A percentile compares a stretch with the other conserved stretches of the same genome.
Evolutionary conservation across 2,113 vertebrate genomes (phyloP).

Genomic region (Sphaerodactylus townsendi): DNA sequence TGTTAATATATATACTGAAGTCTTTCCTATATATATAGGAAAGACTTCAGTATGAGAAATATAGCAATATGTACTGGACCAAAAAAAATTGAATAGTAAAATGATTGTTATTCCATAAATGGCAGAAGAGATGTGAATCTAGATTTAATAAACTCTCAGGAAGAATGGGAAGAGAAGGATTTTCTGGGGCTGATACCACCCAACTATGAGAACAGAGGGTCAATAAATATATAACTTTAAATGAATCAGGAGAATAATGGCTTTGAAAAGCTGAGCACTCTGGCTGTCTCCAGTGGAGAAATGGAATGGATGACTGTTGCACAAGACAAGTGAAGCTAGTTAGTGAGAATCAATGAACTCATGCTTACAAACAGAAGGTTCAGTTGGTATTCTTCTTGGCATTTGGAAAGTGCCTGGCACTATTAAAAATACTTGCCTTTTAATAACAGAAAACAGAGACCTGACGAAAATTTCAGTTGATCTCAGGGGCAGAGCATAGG

Average conservation of each 20-base stretch:
- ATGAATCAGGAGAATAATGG: conserved; percentile 11
- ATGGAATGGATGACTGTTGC: conserved; percentile 15
- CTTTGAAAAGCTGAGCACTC: background rate
- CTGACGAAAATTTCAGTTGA: background rate
- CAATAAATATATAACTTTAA: conserved; percentile 19
- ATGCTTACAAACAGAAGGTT: conserved; percentile 12
- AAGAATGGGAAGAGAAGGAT: background rate
- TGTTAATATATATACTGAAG: background rate
- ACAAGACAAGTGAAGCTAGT: conserved; percentile 24
- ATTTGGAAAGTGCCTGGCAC: background rate
- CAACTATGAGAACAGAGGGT: background rate
- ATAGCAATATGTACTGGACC: background rate
- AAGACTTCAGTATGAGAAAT: background rate
- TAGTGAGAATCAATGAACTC: conserved; percentile 23
- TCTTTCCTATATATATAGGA: too few relatives aligned
- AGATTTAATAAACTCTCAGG: conserved; percentile 22
- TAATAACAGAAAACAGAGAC: background rate
- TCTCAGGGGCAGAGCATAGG: background rate
- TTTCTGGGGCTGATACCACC: background rate
- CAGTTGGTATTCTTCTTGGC: background rate
- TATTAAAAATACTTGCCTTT: background rate
- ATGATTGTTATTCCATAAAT: conserved; percentile 1
- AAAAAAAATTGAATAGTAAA: background rate
- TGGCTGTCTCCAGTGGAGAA: background rate
- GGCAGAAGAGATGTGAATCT: conserved; percentile 5